Evolutionary conservation across 2,797 vertebrate species (phyloP), one percentile per base, ranked within the genome.

Genomic region (Microctenopoma lineatum): DNA sequence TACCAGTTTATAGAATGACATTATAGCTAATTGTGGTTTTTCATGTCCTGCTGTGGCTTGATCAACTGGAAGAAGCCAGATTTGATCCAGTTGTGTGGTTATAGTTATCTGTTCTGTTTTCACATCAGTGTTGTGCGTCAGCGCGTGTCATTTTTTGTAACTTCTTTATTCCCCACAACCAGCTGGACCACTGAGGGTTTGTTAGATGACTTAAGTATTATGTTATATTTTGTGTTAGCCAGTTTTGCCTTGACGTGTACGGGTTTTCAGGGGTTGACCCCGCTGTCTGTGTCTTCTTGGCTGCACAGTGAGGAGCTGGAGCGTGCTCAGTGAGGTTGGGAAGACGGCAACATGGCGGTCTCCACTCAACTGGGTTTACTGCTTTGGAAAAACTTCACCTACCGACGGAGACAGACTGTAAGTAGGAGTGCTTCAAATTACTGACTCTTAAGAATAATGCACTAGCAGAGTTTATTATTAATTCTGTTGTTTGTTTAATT

Each of bases 331-430:
- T 79, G 86, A 74, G 85, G 84, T 79, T 75, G 80, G 83, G 87
- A 81, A 85, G 84, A 92, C 90, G 77, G 75, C 59, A 92, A 87
- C 86, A 99, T 99, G 97, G 91, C 95, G 55, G 94, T 95, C 87
- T 96, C 94, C 94, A 94, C 97, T 3, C 98, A 99, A 84, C 85
- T 99, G 91, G 95, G 96, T 60, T 90, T 99, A 90, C 93, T 99
- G 83, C 94, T 99, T 1, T 99, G 98, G 98, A 99, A 99, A 90
- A 99, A 99, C 89, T 96, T 99, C 85, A 98, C 97, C 4, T 99
- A 93, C 87, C 87, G 97, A 91, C 95, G 95, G 91, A 90, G 98
- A 87, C 97, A 99, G 77, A 98, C 96, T n/a, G 98, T 99, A 91
- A 97, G 98, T 91, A 34, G 25, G 6, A 66, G 13, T 15, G 13